These are phyloP conservation scores for Drosophila grimshawi DNA, from an alignment of 1,140 invertebrate genomes.

Conservation along the genomic window DNA sequence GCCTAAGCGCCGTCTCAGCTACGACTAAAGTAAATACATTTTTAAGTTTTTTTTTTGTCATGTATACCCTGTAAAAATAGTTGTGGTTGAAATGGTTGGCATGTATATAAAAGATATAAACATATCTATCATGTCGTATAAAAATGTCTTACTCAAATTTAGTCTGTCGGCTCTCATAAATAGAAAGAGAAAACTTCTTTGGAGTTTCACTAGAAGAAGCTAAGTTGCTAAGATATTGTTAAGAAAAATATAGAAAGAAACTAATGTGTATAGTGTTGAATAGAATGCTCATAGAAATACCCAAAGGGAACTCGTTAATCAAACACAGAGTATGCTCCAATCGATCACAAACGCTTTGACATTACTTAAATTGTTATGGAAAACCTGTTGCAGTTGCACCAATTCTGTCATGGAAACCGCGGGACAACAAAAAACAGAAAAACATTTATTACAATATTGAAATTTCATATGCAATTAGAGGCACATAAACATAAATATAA, in stretches of 20 bases:
- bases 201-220: too few relatives aligned
- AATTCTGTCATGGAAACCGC: conserved; percentile 67
- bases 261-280: too few relatives aligned
- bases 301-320: background rate
- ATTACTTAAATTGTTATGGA: background rate
- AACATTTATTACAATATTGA: conserved; percentile 76
- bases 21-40: conserved; percentile 32
- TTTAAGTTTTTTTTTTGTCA: conserved; percentile 3
- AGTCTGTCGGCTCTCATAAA: background rate
- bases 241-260: too few relatives aligned
- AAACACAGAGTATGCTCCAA: background rate
- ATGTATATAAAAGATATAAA: too few relatives aligned
- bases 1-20: conserved; percentile 40
- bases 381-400: conserved; percentile 75
- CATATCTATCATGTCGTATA: too few relatives aligned
- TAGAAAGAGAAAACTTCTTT: too few relatives aligned
- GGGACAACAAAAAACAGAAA: conserved; percentile 52
- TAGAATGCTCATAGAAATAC: too few relatives aligned
- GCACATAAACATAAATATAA: conserved; percentile 51
- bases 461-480: conserved; percentile 77
- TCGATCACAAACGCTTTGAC: background rate
- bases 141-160: background rate
- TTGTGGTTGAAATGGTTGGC: too few relatives aligned
- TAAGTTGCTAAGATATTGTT: too few relatives aligned
- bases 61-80: conserved; percentile 21